Percentiles rank a stretch among this genome's conserved stretches.
These are phyloP conservation scores for Andrena chrysosceles DNA, from an alignment of 2,888 invertebrate genomes.

Conservation along the genomic window DNA sequence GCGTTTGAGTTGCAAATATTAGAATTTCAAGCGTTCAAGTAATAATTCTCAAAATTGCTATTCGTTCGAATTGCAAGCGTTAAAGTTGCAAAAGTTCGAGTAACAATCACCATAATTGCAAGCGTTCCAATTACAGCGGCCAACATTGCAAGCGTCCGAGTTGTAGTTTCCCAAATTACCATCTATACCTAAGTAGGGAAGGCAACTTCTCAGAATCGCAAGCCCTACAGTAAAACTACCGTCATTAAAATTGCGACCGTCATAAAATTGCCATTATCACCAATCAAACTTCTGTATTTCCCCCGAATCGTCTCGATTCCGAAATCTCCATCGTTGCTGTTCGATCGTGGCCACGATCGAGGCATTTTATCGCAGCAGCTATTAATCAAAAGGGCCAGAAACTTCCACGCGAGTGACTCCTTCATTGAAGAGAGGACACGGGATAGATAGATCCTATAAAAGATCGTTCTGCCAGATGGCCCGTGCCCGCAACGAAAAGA, in stretches of 20 bases:
- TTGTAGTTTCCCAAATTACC: too few species aligned
- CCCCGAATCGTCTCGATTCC: background rate
- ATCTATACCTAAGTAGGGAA: too few species aligned
- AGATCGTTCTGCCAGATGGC: slow-evolving; percentile 72
- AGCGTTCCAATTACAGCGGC: background rate
- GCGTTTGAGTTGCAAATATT: too few species aligned
- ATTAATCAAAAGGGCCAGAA: slow-evolving; percentile 67
- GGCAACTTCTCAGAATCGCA: too few species aligned
- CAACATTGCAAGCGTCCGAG: too few species aligned
- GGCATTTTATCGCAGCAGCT: slow-evolving; percentile 63
- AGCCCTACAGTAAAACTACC: too few species aligned
- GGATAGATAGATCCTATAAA: slow-evolving; percentile 71
- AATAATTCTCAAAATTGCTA: too few species aligned
- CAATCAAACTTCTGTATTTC: too few species aligned
- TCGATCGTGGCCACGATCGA: slow-evolving; percentile 34
- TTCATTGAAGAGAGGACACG: slow-evolving; percentile 55
- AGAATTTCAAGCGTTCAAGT: too few species aligned
- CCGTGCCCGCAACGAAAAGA: slow-evolving; percentile 67
- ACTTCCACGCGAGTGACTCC: slow-evolving; percentile 68
- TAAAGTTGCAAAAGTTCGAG: background rate
- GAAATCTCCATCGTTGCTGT: slow-evolving; percentile 17
- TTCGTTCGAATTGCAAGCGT: too few species aligned
- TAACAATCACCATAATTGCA: background rate
- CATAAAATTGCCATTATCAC: too few species aligned
- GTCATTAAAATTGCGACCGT: too few species aligned